These are phyloP conservation scores for Anthonomus grandis DNA, from an alignment of 1,140 invertebrate species.

Conservation along the genomic window DNA sequence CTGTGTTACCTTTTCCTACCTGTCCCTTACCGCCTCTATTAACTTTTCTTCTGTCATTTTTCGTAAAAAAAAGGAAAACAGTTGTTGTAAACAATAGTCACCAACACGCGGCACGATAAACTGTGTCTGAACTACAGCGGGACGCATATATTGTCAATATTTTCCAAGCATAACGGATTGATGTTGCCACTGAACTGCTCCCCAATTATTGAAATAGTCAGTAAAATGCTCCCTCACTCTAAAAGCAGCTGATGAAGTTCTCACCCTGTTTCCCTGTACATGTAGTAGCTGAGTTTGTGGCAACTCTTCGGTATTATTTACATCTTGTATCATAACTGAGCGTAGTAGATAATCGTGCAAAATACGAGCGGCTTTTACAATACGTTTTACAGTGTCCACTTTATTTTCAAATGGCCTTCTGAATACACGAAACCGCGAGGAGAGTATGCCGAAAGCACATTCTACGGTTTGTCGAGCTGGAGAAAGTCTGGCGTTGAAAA, in stretches of 20 bases:
- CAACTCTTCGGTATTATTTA: conserved; percentile 1
- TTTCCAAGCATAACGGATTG: conserved; percentile 8
- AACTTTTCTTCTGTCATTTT: neutral
- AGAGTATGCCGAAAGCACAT: conserved; percentile 21
- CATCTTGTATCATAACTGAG: conserved; percentile 4
- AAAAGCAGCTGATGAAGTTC: conserved; percentile 13
- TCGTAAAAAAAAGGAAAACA: neutral
- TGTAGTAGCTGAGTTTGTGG: conserved; percentile 1
- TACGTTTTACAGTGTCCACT: conserved; percentile 13
- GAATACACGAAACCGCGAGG: conserved; percentile 23
- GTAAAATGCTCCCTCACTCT: conserved; percentile 14
- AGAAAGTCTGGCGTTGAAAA: conserved; percentile 20
- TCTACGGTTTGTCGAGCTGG: conserved; percentile 22
- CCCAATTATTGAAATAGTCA: conserved; percentile 11
- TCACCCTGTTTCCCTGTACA: neutral
- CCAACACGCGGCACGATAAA: neutral
- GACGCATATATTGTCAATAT: no score
- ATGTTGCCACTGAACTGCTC: conserved; percentile 14
- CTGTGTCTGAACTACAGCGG: neutral
- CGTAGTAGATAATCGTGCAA: conserved; percentile 10
- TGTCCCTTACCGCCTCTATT: neutral
- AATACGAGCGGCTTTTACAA: conserved; percentile 26
- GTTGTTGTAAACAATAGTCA: neutral
- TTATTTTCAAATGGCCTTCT: conserved; percentile 21
- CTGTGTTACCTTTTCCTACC: no score